Conservation (phyloP, 2,797 vertebrate genomes). For the Eidolon dupreanum region DNA sequence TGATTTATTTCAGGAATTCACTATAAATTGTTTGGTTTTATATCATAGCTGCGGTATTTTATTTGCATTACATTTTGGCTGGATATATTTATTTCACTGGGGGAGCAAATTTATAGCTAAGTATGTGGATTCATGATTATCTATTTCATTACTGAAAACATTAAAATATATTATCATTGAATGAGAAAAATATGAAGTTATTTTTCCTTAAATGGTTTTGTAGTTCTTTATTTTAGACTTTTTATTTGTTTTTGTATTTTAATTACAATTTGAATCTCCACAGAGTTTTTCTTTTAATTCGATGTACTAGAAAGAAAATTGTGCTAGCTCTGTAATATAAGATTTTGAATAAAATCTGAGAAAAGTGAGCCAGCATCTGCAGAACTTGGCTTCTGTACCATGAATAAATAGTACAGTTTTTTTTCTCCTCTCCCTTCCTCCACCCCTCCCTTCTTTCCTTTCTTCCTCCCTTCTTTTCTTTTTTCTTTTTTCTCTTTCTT, state of each 20-base stretch:
- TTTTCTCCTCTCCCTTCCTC: not conserved
- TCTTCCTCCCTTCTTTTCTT: not conserved
- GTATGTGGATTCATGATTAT: not conserved
- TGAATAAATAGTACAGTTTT: not conserved
- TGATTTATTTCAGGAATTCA: not conserved
- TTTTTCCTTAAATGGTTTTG: not conserved
- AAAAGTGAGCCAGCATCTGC: not conserved
- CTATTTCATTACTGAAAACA: not conserved
- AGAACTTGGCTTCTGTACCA: not conserved
- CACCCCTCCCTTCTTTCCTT: not conserved
- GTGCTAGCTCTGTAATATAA: not conserved
- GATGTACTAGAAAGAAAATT: not conserved
- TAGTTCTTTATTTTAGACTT: not conserved
- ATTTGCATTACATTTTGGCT: not conserved
- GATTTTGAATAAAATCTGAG: not conserved
- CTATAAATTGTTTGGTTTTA: not conserved
- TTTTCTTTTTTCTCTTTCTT: not conserved
- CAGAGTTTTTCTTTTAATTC: not conserved
- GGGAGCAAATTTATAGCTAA: not conserved
- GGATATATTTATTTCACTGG: not conserved
- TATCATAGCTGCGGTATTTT: not conserved
- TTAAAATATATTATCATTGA: not conserved
- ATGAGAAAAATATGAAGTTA: not conserved
- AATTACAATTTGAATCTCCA: not conserved
- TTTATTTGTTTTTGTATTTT: not conserved